Evolutionary conservation across 1,140 invertebrate genomes (phyloP), one percentile per base, ranked within the genome.

Genomic region (Euwallacea fornicatus): DNA sequence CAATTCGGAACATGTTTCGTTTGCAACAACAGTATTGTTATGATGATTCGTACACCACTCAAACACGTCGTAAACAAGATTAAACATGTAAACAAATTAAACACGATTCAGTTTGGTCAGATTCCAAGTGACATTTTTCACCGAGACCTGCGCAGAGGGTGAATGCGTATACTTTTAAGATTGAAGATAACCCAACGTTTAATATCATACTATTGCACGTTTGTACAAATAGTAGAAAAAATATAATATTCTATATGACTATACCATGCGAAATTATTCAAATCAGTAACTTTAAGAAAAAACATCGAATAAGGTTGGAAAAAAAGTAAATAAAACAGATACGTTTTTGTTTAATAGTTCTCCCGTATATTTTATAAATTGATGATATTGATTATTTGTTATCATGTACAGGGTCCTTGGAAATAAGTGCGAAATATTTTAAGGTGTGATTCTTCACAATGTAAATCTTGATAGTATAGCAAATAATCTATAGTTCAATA

Each of bases 281-380:
- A 61, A 61, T 42, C 33, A 41, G 11, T 41, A 43, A 43, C n/a
- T 61, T 33, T 41, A 6, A 7, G 15, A 61, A 7, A 61, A 61
- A 61, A 10, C 59, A 43, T 61, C 9, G 33, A 43, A 61, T 42
- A n/a, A 61, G 4, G 1, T 43, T 61, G 41, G 59, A 61, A 61
- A 43, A 61, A 41, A 61, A 61, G 33, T 61, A 65, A 54, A 65
- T 65, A 44, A 65, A 65, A 16, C 62, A 47, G 62, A 44, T 54
- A 43, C 2, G 59, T 61, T 61, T 61, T 16, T 61, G 11, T 46
- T 46, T 46, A 11, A 46, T 46, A 46, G 44, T 46, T 46, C 7
- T 8, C 11, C 11, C n/a, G n/a, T 8, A 46, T 46, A 46, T 46
- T 46, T 46, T 11, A 8, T 46, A 11, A 46, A 46, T 46, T 11